These are phyloP conservation scores for Deroptyus accipitrinus DNA, from an alignment of 2,113 vertebrate species.

Conservation along the genomic window DNA sequence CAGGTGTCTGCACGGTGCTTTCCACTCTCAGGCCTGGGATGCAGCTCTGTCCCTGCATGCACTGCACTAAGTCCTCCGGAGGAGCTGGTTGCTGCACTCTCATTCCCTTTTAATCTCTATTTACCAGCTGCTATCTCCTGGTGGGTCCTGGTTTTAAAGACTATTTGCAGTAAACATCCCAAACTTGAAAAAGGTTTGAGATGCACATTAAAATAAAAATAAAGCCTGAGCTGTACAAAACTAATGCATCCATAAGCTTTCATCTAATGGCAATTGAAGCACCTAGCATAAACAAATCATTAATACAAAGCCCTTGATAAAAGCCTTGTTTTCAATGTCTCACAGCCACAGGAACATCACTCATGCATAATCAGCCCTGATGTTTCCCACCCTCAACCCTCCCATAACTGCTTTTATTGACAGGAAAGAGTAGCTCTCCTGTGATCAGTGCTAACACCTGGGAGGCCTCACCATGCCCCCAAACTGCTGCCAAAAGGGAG, in stretches of 20 bases:
- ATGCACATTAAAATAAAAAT: not conserved
- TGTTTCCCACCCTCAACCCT: not conserved
- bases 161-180: slow-evolving; percentile 12
- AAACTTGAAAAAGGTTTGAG: not conserved
- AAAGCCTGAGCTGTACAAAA: not conserved
- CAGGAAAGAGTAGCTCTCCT: not conserved
- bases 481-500: not conserved
- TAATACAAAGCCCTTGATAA: not conserved
- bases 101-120: not conserved
- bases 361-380: not conserved
- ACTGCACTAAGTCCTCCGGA: not conserved
- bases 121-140: not conserved
- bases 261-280: not conserved
- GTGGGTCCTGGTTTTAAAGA: not conserved
- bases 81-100: accelerated
- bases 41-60: not conserved
- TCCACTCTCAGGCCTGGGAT: not conserved
- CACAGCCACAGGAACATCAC: not conserved
- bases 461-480: not conserved
- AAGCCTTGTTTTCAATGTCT: not conserved
- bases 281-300: not conserved
- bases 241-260: not conserved
- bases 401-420: not conserved
- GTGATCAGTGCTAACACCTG: not conserved
- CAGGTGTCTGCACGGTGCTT: accelerated